Evolutionary conservation across 2,113 vertebrate species (phyloP), one percentile per base, ranked within the genome.

Genomic region (Lasiurus cinereus): DNA sequence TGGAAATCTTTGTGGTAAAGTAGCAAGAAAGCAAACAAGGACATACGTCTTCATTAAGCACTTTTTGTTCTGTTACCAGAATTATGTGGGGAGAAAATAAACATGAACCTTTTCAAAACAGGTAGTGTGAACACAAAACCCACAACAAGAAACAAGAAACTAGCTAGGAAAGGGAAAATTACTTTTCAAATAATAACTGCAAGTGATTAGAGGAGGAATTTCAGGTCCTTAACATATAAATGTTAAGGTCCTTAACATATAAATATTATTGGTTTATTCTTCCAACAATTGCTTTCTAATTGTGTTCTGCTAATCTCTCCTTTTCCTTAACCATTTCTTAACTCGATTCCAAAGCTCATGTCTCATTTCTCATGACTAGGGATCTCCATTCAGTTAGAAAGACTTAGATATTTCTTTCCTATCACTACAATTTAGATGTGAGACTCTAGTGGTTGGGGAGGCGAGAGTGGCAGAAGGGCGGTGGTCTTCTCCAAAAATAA

Each of bases 1-100:
- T n/a, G 43, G 82, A 74, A 94, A 94, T 83, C 72, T 94, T 56
- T 88, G 78, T 88, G 52, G 78, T 92, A 72, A 80, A 72, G 29
- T 56, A 64, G 24, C 5, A 85, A 85, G 14, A 43, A 93, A 67
- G 62, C 27, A 69, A 77, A 86, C 8, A 52, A 93, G n/a, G 15
- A 76, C 29, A 15, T 72, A 21, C 27, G 5, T 87, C 91, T 85
- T 21, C 70, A 79, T 39, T 78, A 27, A 78, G 21, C 24, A 70
- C 48, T 84, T 64, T 56, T n/a, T 33, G 33, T 77, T 86, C 80
- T 80, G 33, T 88, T 74, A 39, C 31, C 43, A 43, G 29, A 59
- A 90, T 80, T 64, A 36, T 31, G 10, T 88, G 29, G n/a, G 31
- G 48, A 88, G 21, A 84, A 79, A 84, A 92, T 43, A 43, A 79